These are phyloP conservation scores for Petrocephalus schoutedeni DNA, from an alignment of 2,797 vertebrate species.

Conservation along the genomic window DNA sequence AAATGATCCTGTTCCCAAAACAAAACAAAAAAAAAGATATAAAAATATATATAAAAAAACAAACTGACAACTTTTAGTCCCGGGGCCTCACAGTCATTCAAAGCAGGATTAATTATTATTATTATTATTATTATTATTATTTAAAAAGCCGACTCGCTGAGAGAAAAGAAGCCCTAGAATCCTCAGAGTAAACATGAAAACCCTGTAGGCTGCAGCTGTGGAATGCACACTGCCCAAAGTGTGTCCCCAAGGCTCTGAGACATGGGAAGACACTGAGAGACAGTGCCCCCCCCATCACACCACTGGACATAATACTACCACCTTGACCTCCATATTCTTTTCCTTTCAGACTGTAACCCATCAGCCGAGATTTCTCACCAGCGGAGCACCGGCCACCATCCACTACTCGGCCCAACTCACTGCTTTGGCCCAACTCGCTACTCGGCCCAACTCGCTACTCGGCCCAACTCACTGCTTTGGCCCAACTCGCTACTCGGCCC, in stretches of 20 bases:
- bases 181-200: slow-evolving; percentile 61
- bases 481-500: no score
- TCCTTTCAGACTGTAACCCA: slow-evolving; percentile 28
- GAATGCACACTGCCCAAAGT: background rate
- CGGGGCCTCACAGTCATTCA: slow-evolving; percentile 57
- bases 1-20: slow-evolving; percentile 12
- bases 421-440: background rate
- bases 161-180: slow-evolving; percentile 56
- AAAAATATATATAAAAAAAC: no score
- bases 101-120: slow-evolving; percentile 38
- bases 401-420: background rate
- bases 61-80: slow-evolving; percentile 46
- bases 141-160: slow-evolving; percentile 57
- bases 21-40: slow-evolving; percentile 46
- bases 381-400: background rate
- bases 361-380: slow-evolving; percentile 8
- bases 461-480: no score
- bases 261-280: background rate
- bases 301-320: slow-evolving; percentile 17
- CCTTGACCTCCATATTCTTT: slow-evolving; percentile 10
- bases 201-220: slow-evolving; percentile 52
- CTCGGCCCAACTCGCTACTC: background rate
- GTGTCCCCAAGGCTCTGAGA: background rate
- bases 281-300: background rate
- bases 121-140: slow-evolving; percentile 38